A percentile compares a stretch with the other conserved stretches of the same genome.
phyloP scores from a whole-genome alignment of 2,797 vertebrate genomes.

The Bovichtus variegatus region DNA sequence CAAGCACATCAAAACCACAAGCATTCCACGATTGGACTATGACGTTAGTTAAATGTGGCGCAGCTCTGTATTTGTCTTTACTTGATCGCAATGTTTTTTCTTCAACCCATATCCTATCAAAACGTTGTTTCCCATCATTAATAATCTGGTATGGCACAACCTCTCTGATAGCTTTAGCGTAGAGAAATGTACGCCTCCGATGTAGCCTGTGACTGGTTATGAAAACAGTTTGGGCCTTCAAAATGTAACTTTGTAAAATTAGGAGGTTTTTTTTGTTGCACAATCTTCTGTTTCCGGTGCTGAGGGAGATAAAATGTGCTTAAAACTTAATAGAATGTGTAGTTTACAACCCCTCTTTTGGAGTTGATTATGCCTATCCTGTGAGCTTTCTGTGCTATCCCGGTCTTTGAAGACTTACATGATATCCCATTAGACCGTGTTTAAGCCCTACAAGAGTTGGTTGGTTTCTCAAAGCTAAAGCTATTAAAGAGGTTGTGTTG shows the following conservation, averaged over 20 bases:
- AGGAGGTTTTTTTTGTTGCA: not conserved
- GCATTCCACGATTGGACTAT: not conserved
- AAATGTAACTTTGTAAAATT: not conserved
- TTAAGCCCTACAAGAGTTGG: not conserved
- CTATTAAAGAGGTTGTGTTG: not conserved
- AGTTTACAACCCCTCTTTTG: not conserved
- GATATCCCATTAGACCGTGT: not conserved
- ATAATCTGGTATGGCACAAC: not conserved
- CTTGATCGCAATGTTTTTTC: not conserved
- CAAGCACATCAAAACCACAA: not conserved
- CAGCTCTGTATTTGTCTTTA: not conserved
- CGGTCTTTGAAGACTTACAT: not conserved
- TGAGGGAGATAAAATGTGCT: constrained; percentile 2
- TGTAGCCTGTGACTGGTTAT: not conserved
- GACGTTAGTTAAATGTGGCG: not conserved
- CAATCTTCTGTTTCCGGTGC: not conserved
- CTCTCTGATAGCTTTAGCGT: not conserved
- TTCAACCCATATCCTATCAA: not conserved
- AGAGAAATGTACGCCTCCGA: not conserved
- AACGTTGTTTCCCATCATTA: not conserved
- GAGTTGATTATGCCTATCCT: not conserved
- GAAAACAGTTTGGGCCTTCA: not conserved
- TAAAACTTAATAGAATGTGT: not conserved
- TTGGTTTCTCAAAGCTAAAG: constrained; percentile 1
- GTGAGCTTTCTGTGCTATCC: not conserved